These are phyloP conservation scores for Luperina nickerlii DNA, from an alignment of 2,888 invertebrate genomes.

Conservation along the genomic window DNA sequence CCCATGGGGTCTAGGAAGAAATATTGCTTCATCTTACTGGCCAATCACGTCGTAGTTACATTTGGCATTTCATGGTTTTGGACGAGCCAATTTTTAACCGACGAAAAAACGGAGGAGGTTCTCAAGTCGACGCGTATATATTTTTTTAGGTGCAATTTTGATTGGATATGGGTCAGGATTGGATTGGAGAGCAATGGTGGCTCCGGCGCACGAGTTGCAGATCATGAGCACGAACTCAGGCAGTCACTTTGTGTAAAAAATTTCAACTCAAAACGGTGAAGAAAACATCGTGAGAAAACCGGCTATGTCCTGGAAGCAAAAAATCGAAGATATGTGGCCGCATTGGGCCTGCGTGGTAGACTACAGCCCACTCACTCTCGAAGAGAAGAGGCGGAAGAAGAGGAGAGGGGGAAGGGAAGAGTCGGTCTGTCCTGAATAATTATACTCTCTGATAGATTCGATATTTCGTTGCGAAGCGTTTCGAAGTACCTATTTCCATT, in stretches of 20 bases:
- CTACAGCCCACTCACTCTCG: neutral
- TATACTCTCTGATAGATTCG: neutral
- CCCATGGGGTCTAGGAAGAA: conserved; percentile 28
- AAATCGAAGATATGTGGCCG: neutral
- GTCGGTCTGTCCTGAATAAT: neutral
- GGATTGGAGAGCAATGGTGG: neutral
- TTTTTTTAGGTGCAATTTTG: conserved; percentile 22
- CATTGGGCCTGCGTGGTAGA: neutral
- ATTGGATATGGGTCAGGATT: neutral
- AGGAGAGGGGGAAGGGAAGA: no score
- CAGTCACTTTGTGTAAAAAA: neutral
- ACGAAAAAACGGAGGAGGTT: no score
- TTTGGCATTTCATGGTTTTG: conserved; percentile 8
- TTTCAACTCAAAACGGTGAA: no score
- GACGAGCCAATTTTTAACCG: neutral
- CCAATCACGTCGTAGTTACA: conserved; percentile 39
- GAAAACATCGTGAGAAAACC: no score
- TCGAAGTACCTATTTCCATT: neutral
- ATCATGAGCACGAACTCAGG: neutral
- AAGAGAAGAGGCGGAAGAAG: neutral
- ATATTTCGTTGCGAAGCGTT: neutral
- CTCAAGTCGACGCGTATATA: no score
- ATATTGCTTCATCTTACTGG: conserved; percentile 56
- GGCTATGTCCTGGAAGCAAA: neutral
- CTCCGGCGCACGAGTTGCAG: neutral